Conservation (phyloP, 2,888 invertebrate genomes). For the Dryobota labecula region DNA sequence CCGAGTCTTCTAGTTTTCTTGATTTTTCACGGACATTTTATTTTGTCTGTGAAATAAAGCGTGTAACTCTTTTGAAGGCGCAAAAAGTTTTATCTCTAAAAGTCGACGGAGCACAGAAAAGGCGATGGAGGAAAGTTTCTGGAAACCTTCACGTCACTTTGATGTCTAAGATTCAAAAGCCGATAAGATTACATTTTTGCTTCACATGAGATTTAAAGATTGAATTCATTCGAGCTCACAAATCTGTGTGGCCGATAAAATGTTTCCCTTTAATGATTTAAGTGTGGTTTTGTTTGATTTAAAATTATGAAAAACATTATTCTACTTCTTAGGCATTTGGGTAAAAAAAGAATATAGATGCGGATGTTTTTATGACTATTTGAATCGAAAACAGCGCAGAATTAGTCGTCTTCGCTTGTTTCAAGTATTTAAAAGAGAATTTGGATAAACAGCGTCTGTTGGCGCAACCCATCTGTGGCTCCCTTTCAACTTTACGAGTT, state of each 20-base stretch:
- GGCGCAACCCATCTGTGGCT: slow-evolving; percentile 54
- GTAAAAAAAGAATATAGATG: background rate
- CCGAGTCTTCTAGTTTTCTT: slow-evolving; percentile 55
- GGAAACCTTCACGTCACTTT: slow-evolving; percentile 57
- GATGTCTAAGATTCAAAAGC: slow-evolving; percentile 59
- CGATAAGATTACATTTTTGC: slow-evolving; percentile 59
- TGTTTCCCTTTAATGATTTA: background rate
- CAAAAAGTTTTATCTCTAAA: slow-evolving; percentile 74
- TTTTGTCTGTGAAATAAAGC: slow-evolving; percentile 74
- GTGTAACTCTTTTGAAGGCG: slow-evolving; percentile 72
- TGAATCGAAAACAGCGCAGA: background rate
- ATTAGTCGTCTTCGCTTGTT: slow-evolving; percentile 30
- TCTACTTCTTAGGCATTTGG: no score
- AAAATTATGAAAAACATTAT: background rate
- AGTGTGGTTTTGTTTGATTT: background rate
- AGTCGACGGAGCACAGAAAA: slow-evolving; percentile 70
- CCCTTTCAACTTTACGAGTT: slow-evolving; percentile 60
- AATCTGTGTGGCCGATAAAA: slow-evolving; percentile 7
- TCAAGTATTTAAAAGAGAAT: slow-evolving; percentile 48
- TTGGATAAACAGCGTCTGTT: slow-evolving; percentile 42
- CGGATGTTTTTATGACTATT: background rate
- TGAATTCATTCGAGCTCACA: slow-evolving; percentile 19
- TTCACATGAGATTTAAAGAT: slow-evolving; percentile 47
- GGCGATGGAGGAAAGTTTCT: slow-evolving; percentile 65
- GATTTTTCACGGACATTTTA: slow-evolving; percentile 73